These are phyloP conservation scores for Salvelinus namaycush DNA, from an alignment of 2,113 vertebrate species.

Conservation along the genomic window DNA sequence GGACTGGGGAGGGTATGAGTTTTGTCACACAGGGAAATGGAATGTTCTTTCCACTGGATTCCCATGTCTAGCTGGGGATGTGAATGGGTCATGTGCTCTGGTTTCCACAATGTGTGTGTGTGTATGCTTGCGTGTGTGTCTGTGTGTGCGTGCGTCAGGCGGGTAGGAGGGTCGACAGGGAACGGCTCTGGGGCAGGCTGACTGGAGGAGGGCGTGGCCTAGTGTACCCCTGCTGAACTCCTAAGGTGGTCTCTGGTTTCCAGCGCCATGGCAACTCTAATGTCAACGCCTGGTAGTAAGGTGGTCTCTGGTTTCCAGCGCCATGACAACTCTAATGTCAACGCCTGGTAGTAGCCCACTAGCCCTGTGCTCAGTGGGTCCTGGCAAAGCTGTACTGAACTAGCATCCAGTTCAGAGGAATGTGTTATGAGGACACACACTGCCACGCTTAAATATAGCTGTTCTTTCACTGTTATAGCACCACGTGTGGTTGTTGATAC, in stretches of 20 bases:
- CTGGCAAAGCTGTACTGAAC: not conserved
- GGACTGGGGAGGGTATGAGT: no score
- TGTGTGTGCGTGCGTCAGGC: not conserved
- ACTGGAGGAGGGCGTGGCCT: no score
- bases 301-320: constrained; percentile 23
- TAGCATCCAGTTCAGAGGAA: not conserved
- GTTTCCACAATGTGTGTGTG: no score
- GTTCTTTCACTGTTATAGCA: not conserved
- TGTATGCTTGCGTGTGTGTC: not conserved
- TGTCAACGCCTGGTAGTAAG: constrained; percentile 28
- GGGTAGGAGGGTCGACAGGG: not conserved
- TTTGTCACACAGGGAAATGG: constrained; percentile 5
- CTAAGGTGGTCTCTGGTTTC: constrained; percentile 24
- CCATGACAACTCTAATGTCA: constrained; percentile 36
- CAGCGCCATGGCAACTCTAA: constrained; percentile 22
- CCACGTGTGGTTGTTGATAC: not conserved
- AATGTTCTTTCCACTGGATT: constrained; percentile 3
- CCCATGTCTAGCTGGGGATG: not conserved
- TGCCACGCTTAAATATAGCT: not conserved
- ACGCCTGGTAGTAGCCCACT: not conserved
- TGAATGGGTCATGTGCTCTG: not conserved
- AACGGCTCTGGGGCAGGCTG: not conserved
- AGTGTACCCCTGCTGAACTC: not conserved
- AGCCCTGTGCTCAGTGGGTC: not conserved
- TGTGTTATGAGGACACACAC: not conserved